Evolutionary conservation across 2,888 invertebrate species (phyloP).

Genomic region (Hydrotaea cyrtoneurina): DNA sequence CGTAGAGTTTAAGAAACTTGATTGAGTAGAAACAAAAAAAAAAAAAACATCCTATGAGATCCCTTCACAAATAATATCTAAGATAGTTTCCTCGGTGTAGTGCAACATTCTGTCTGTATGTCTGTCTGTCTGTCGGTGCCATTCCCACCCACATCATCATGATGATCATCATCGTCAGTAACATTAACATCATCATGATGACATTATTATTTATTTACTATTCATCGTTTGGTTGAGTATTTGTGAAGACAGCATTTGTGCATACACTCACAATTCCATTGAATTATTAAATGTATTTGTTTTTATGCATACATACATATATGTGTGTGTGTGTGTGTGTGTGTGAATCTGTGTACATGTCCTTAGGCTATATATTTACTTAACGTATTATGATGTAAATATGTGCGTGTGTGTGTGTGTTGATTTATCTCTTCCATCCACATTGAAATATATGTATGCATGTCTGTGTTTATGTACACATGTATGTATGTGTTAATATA

Average conservation of each 20-base stretch:
- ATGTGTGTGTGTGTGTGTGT: neutral
- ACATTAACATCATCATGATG: neutral
- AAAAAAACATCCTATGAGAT: too few species aligned
- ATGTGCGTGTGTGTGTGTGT: neutral
- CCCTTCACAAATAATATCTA: too few species aligned
- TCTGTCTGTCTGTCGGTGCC: neutral
- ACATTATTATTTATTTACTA: conserved; percentile 12
- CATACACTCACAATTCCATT: neutral
- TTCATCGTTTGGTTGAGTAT: neutral
- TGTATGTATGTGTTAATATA: neutral
- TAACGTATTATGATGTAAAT: conserved; percentile 11
- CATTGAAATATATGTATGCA: neutral
- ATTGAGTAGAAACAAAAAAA: too few species aligned
- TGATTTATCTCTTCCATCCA: conserved; percentile 16
- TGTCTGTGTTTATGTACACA: neutral
- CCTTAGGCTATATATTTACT: conserved; percentile 44
- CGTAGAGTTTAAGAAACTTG: too few species aligned
- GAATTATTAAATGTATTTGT: neutral
- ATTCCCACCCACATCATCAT: neutral
- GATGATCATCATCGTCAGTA: neutral
- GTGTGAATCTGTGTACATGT: neutral
- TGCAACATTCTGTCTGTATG: neutral
- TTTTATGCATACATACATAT: neutral
- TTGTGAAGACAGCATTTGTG: neutral
- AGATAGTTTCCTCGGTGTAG: neutral